Evolutionary conservation across 2,797 vertebrate species (phyloP), one percentile per base, ranked within the genome.

Genomic region (Vireo griseus): DNA sequence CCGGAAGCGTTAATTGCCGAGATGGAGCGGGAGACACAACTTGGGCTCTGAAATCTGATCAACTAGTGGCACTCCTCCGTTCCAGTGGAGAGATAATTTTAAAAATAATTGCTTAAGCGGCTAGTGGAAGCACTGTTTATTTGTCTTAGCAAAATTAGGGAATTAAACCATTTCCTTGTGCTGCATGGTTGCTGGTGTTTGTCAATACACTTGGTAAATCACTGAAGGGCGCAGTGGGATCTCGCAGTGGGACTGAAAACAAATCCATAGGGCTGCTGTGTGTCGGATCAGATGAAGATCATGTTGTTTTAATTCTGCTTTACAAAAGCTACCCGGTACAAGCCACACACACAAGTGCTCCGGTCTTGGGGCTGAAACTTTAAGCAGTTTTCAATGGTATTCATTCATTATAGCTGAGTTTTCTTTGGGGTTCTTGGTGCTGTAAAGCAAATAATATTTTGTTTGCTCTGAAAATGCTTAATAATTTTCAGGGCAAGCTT

Each of bases 1-100:
- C 40, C 29, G 33, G 71, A 73, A 68, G 85, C 9, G 42, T 57
- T 87, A 74, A 57, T 94, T 88, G 76, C 69, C 19, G 62, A 26
- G 83, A 24, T 42, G 67, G 68, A 91, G 92, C 67, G 69, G 83
- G 62, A 94, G 92, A 71, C 62, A 37, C 52, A 69, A 87, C 86
- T 80, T 68, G 40, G 58, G 45, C 40, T 10, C 63, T 62, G 33
- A 76, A 88, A 86, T 26, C 62, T 86, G 39, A 91, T 96, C 90
- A 95, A 85, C 86, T 93, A 67, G 57, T 94, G 84, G 74, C 76
- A 24, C 65, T 62, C 37, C 58, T 83, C 74, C 66, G 45, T 90
- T 85, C 72, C 72, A 20, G 15, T 3, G 13, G 35, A n/a, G 35
- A 40, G 52, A 5, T 86, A 31, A 47, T 90, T 88, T 45, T 16